Base-by-base conservation (phyloP, 2,113 vertebrate species). In the Sterna hirundo region DNA sequence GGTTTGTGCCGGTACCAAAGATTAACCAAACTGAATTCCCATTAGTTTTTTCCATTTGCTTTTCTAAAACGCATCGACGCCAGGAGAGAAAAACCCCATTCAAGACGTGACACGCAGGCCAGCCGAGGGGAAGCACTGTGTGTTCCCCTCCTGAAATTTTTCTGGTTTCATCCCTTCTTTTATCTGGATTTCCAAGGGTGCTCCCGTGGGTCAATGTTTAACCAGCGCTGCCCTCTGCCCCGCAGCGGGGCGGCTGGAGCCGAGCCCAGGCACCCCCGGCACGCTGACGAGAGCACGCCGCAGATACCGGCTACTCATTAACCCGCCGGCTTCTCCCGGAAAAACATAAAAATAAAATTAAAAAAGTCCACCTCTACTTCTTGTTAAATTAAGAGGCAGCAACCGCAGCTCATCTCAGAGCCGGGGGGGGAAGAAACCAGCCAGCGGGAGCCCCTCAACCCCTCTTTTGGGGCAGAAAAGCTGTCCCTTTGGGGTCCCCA, bases 31-130 rank as follows among this genome's bases (percentile, higher is more conserved):
- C 32, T 4, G 29, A 68, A 4, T 60, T 57, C 38, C 69, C 47
- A 4, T 32, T 34, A 52, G 11, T 36, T 90, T 80, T 47, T 58
- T 66, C 44, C 27, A 36, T 25, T 2, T 60, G 46, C 27, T 88
- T 78, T 62, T 26, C 68, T 55, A 58, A 77, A 92, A 44, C 1
- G 0, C 68, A 29, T 17, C 1, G 1, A 23, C 42, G 11, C 10
- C 2, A 2, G 64, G 23, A 38, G 9, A 22, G 42, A 85, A 36
- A 17, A 95, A 23, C 13, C n/a, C 60, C 29, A 13, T 17, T 38
- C 30, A 18, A 47, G 69, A 26, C 0, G 0, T 5, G 51, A 15
- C 75, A 79, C 0, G 0, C 34, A 0, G 3, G 34, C 19, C 19
- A 60, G 54, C 36, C 0, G 0, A 88, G 38, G 55, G 34, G 20